Conservation (phyloP, 2,888 invertebrate species). For the Melieria picta region DNA sequence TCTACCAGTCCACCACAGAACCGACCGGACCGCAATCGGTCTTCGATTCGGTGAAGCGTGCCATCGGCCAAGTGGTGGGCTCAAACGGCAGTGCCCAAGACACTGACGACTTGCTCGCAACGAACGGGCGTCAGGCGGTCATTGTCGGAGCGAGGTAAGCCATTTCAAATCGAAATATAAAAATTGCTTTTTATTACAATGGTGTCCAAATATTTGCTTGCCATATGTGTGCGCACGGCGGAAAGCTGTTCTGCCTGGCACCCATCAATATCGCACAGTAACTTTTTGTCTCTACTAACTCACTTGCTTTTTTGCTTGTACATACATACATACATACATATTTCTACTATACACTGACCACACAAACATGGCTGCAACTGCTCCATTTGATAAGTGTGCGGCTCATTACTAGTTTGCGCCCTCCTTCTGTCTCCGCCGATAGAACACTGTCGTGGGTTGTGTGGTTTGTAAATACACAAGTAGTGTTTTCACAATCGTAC, state of each 20-base stretch:
- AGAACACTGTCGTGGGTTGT: too few species aligned
- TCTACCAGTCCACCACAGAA: slow-evolving; percentile 67
- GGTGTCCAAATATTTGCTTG: not conserved
- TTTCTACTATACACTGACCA: not conserved
- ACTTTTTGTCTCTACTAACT: too few species aligned
- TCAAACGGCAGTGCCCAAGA: slow-evolving; percentile 54
- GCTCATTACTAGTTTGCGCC: too few species aligned
- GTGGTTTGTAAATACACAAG: too few species aligned
- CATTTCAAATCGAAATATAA: not conserved
- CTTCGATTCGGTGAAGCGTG: slow-evolving; percentile 64
- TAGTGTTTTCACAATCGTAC: too few species aligned
- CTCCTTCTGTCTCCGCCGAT: too few species aligned
- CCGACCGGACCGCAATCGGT: slow-evolving; percentile 64
- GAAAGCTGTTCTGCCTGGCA: too few species aligned
- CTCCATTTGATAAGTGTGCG: too few species aligned
- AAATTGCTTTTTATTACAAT: not conserved
- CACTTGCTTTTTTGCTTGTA: not conserved
- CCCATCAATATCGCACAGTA: too few species aligned
- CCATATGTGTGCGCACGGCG: slow-evolving; percentile 11
- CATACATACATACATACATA: not conserved
- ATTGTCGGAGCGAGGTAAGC: slow-evolving; percentile 66
- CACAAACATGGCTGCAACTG: too few species aligned
- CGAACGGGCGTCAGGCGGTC: slow-evolving; percentile 59
- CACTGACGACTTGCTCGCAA: slow-evolving; percentile 59
- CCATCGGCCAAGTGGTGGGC: slow-evolving; percentile 65